Evolutionary conservation across 2,888 invertebrate genomes (phyloP).

Genomic region (Anoncus sp.): DNA sequence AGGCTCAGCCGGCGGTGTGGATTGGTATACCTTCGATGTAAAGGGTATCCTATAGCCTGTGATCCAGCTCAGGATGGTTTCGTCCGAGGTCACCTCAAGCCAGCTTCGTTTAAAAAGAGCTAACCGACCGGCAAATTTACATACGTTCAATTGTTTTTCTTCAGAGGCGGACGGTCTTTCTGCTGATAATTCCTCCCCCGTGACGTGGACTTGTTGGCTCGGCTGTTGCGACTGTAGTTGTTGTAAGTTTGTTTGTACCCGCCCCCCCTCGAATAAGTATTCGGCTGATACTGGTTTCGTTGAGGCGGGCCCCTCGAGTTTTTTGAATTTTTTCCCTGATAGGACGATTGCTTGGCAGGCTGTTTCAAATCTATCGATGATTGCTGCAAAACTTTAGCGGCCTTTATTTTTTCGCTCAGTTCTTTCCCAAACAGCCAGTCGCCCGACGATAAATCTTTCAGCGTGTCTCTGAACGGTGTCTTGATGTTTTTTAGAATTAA

Average conservation of each 20-base stretch:
- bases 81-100: conserved; percentile 50
- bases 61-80: conserved; percentile 57
- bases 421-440: conserved; percentile 24
- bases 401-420: conserved; percentile 45
- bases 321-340: conserved; percentile 52
- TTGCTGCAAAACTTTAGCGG: conserved; percentile 44
- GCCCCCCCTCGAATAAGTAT: conserved; percentile 31
- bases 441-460: conserved; percentile 41
- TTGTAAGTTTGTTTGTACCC: conserved; percentile 37
- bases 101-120: conserved; percentile 36
- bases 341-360: conserved; percentile 4
- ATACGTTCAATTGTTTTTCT: conserved; percentile 18
- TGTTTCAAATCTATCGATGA: conserved; percentile 25
- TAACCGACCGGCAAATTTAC: conserved; percentile 58
- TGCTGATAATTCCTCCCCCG: conserved; percentile 3
- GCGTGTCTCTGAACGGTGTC: conserved; percentile 40
- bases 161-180: conserved; percentile 16
- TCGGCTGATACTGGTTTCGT: background rate
- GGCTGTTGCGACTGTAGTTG: conserved; percentile 27
- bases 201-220: conserved; percentile 23
- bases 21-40: conserved; percentile 19
- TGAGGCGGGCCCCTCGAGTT: conserved; percentile 41
- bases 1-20: conserved; percentile 13
- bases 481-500: conserved; percentile 56
- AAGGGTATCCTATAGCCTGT: conserved; percentile 54